phyloP scores from a whole-genome alignment of 2,888 invertebrate species.

The Philaethria dido region DNA sequence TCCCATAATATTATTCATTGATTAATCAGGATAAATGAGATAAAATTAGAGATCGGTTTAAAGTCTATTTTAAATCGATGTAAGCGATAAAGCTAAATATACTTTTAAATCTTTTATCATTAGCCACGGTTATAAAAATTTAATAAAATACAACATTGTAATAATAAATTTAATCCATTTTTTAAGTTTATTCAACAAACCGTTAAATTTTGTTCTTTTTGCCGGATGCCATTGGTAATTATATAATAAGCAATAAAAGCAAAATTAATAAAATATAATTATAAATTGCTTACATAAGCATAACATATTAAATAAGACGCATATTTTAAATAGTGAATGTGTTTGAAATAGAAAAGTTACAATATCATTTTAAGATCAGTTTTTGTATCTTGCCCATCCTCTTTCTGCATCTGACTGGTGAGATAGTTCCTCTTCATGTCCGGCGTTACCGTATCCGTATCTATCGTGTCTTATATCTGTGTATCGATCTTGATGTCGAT shows the following conservation, averaged over 20 bases:
- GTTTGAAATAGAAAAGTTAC: background rate
- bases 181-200: background rate
- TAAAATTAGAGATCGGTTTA: background rate
- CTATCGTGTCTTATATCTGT: no score
- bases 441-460: background rate
- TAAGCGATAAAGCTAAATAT: background rate
- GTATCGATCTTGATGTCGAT: background rate
- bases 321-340: background rate
- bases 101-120: background rate
- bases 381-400: conserved; percentile 13
- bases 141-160: no score
- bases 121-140: background rate
- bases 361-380: background rate
- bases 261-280: background rate
- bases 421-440: background rate
- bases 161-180: background rate
- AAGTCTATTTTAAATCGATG: background rate
- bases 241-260: background rate
- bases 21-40: background rate
- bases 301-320: background rate
- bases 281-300: background rate
- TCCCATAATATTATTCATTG: background rate
- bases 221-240: background rate
- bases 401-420: conserved; percentile 7
- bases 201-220: background rate